These are phyloP conservation scores for Psittacara wagleri DNA, from an alignment of 2,113 vertebrate species.

Conservation along the genomic window DNA sequence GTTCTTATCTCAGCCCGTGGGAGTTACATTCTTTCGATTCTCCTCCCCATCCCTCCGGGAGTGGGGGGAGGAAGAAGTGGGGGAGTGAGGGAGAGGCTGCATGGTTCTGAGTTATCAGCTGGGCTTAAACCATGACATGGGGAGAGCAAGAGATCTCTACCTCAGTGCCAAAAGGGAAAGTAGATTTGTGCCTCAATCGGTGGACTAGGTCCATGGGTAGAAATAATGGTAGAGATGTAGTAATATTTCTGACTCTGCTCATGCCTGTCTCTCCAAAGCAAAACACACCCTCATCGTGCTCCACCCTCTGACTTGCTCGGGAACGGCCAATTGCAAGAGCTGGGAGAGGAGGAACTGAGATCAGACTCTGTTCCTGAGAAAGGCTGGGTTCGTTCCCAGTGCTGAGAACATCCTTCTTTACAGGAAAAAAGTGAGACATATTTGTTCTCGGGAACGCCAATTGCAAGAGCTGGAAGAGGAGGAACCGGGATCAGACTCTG, in stretches of 20 bases:
- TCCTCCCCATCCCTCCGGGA: neutral
- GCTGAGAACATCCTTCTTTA: accelerated
- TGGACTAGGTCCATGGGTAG: accelerated
- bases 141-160: accelerated
- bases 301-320: neutral
- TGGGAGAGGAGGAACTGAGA: neutral
- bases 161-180: neutral
- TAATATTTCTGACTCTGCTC: neutral
- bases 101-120: neutral
- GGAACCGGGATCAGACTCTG: neutral
- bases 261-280: accelerated
- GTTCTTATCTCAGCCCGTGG: neutral
- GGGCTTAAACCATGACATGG: neutral
- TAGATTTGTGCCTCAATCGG: neutral
- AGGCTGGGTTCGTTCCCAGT: neutral
- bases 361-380: accelerated
- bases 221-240: neutral
- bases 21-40: neutral
- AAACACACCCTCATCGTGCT: neutral
- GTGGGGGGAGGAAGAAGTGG: too few relatives aligned
- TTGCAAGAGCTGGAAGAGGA: neutral
- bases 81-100: neutral
- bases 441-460: neutral
- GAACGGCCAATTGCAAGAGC: neutral
- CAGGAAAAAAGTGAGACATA: neutral